Evolutionary conservation across 1,140 invertebrate genomes (phyloP).

Genomic region (Pogonognathellus flavescens): DNA sequence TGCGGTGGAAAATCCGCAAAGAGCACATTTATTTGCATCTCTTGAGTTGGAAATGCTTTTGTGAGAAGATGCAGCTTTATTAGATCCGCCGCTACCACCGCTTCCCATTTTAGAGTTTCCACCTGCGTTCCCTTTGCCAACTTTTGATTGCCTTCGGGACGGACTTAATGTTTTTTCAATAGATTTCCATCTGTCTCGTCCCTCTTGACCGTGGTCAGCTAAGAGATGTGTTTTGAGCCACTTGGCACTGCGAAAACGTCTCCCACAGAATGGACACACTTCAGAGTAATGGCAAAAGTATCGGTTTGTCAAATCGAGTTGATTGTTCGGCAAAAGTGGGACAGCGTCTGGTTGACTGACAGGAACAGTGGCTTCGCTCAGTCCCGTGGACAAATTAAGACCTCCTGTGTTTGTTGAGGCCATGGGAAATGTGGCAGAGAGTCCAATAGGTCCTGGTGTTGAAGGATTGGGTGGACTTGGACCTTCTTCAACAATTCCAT

Average conservation of each 20-base stretch:
- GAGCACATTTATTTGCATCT: conserved; percentile 69
- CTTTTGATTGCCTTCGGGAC: conserved; percentile 2
- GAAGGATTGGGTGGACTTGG: conserved; percentile 66
- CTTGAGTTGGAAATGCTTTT: neutral
- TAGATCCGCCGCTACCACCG: neutral
- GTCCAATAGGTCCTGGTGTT: conserved; percentile 67
- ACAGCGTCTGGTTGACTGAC: conserved; percentile 48
- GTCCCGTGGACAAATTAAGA: conserved; percentile 70
- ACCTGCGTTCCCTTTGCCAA: conserved; percentile 17
- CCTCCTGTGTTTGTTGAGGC: conserved; percentile 55
- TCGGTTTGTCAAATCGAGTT: conserved; percentile 75
- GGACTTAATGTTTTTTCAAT: conserved; percentile 68
- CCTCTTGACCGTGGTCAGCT: conserved; percentile 85
- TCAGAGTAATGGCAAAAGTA: conserved; percentile 82
- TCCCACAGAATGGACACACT: conserved; percentile 87
- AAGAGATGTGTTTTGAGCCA: conserved; percentile 90
- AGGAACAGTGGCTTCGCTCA: conserved; percentile 31
- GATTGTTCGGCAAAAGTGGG: conserved; percentile 67
- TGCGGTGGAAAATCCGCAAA: conserved; percentile 72
- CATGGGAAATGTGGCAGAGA: conserved; percentile 66
- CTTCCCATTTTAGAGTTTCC: conserved; percentile 6
- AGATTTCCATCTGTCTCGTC: conserved; percentile 80
- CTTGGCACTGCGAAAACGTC: conserved; percentile 89
- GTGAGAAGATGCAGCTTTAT: neutral
- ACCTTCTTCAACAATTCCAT: conserved; percentile 84